Conservation (phyloP, 2,113 vertebrate species). For the Mellivora capensis region DNA sequence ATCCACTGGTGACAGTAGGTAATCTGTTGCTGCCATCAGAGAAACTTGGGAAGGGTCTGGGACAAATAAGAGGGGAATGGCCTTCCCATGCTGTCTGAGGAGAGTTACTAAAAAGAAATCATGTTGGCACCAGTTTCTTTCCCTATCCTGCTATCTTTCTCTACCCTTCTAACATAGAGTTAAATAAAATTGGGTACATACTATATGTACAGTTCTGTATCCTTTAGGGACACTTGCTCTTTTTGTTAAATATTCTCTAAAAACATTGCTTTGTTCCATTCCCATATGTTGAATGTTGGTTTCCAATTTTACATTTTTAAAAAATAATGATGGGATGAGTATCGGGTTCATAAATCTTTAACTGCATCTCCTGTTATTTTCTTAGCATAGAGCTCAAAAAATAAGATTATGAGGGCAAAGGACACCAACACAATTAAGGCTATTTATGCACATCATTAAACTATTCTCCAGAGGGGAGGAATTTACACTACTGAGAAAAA, state of each 20-base stretch:
- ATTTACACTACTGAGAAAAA: neutral
- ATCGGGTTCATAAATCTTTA: neutral
- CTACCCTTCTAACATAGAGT: neutral
- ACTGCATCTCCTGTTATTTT: neutral
- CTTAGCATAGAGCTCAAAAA: neutral
- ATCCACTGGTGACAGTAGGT: neutral
- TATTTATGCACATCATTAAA: neutral
- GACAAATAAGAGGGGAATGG: neutral
- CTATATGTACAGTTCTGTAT: neutral
- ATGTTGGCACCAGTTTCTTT: neutral
- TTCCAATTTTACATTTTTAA: neutral
- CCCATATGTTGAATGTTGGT: neutral
- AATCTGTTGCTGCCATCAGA: neutral
- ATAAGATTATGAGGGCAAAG: neutral
- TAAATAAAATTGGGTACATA: neutral
- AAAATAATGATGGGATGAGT: neutral
- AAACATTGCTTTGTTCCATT: neutral
- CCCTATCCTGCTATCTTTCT: no score
- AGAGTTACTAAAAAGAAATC: neutral
- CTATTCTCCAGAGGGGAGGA: neutral
- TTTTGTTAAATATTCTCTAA: neutral
- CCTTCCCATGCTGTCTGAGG: neutral
- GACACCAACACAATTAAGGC: neutral
- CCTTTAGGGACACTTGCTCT: neutral
- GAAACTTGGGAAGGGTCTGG: neutral